These are phyloP conservation scores for Bovichtus diacanthus DNA, from an alignment of 2,797 vertebrate species.

Conservation along the genomic window DNA sequence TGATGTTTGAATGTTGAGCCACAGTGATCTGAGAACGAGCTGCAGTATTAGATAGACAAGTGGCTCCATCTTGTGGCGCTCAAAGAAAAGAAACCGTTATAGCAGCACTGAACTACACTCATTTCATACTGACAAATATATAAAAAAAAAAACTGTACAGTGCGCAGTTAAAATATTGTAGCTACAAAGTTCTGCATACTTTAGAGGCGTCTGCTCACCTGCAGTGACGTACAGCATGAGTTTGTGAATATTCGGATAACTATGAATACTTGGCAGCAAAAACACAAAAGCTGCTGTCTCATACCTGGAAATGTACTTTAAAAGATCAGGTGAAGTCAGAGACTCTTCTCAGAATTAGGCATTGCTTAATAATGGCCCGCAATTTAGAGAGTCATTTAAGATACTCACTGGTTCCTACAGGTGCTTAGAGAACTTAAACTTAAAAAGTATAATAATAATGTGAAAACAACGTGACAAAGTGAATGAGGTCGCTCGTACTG, in stretches of 20 bases:
- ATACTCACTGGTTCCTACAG: too few species aligned
- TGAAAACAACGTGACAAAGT: background rate
- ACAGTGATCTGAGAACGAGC: too few species aligned
- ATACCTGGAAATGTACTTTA: background rate
- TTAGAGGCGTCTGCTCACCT: background rate
- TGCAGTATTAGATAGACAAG: background rate
- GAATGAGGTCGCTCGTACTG: background rate
- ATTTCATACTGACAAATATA: background rate
- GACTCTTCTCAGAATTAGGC: too few species aligned
- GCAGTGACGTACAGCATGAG: background rate
- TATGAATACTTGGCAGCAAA: background rate
- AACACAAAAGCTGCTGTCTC: background rate
- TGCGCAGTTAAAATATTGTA: too few species aligned
- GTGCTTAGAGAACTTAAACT: too few species aligned
- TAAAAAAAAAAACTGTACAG: background rate
- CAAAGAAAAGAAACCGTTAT: background rate
- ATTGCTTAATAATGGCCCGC: too few species aligned
- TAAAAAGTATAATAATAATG: background rate
- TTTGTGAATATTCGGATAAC: background rate
- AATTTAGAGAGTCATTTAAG: too few species aligned
- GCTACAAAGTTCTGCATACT: background rate
- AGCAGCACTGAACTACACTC: background rate
- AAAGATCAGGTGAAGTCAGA: background rate
- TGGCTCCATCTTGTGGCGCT: slow-evolving; percentile 63
- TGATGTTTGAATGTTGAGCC: too few species aligned